Evolutionary conservation across 2,888 invertebrate species (phyloP).

Genomic region (Epistrophe eligans): DNA sequence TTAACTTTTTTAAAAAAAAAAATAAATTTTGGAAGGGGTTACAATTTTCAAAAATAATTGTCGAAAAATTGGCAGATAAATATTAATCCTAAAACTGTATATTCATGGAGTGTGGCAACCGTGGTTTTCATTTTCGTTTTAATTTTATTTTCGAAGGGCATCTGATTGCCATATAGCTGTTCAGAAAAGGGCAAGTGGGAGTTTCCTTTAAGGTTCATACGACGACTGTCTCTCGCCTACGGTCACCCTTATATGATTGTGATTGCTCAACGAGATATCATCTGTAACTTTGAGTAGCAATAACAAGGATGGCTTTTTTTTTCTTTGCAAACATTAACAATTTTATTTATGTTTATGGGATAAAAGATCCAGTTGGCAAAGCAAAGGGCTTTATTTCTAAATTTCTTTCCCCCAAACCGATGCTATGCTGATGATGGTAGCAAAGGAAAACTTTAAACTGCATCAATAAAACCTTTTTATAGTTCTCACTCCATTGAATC

Average conservation of each 20-base stretch:
- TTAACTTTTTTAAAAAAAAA: too few relatives aligned
- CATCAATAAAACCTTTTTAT: conserved; percentile 21
- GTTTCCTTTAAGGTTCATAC: conserved; percentile 8
- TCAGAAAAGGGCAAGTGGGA: conserved; percentile 23
- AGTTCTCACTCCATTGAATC: conserved; percentile 37
- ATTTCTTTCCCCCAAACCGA: background rate
- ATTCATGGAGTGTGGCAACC: background rate
- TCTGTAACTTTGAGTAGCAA: conserved; percentile 29
- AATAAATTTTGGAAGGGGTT: too few relatives aligned
- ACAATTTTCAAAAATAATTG: too few relatives aligned
- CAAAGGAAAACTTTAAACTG: conserved; percentile 25
- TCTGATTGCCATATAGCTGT: conserved; percentile 4
- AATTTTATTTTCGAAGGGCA: conserved; percentile 24
- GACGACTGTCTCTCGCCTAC: conserved; percentile 36
- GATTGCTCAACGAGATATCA: conserved; percentile 16
- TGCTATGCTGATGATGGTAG: conserved; percentile 1
- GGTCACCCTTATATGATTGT: conserved; percentile 41
- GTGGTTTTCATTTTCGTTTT: background rate
- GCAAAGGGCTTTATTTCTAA: background rate
- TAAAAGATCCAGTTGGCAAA: conserved; percentile 45
- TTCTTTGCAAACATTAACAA: conserved; percentile 66
- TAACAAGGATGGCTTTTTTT: conserved; percentile 1
- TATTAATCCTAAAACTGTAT: background rate
- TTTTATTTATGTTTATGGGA: conserved; percentile 69
- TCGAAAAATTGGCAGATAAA: too few relatives aligned